Evolutionary conservation across 2,113 vertebrate genomes (phyloP).

Genomic region (Phyllostomus discolor): DNA sequence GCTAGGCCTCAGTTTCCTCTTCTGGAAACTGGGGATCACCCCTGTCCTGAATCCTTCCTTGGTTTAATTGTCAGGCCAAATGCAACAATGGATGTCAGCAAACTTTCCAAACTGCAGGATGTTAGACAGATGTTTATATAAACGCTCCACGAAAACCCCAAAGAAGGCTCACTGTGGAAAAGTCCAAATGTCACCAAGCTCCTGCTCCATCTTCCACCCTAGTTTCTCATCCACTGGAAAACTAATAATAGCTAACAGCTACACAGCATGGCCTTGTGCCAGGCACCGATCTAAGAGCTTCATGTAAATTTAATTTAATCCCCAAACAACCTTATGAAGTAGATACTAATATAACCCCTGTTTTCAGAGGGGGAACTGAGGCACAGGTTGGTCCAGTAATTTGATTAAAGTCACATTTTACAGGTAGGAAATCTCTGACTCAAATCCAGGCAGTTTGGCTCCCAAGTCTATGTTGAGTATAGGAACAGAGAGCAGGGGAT

Average conservation of each 20-base stretch:
- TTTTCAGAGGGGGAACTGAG: conserved; percentile 32
- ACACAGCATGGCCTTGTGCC: background rate
- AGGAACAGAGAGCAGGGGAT: background rate
- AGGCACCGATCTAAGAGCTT: background rate
- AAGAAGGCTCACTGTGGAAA: background rate
- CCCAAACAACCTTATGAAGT: background rate
- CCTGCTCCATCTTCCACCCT: background rate
- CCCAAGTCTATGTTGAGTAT: background rate
- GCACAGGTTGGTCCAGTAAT: background rate
- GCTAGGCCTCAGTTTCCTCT: background rate
- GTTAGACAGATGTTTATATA: conserved; percentile 3
- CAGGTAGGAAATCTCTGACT: background rate
- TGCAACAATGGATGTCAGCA: background rate
- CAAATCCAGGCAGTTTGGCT: background rate
- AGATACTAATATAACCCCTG: background rate
- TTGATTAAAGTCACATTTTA: background rate
- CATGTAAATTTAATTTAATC: background rate
- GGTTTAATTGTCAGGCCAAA: background rate
- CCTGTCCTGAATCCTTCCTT: background rate
- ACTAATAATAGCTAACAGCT: background rate
- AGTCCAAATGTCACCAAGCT: background rate
- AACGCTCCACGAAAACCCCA: conserved; percentile 1
- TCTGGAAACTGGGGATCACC: background rate
- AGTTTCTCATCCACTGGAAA: background rate
- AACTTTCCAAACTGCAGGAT: background rate